These are phyloP conservation scores for Tipula lateralis DNA, from an alignment of 2,888 invertebrate genomes.

Conservation along the genomic window DNA sequence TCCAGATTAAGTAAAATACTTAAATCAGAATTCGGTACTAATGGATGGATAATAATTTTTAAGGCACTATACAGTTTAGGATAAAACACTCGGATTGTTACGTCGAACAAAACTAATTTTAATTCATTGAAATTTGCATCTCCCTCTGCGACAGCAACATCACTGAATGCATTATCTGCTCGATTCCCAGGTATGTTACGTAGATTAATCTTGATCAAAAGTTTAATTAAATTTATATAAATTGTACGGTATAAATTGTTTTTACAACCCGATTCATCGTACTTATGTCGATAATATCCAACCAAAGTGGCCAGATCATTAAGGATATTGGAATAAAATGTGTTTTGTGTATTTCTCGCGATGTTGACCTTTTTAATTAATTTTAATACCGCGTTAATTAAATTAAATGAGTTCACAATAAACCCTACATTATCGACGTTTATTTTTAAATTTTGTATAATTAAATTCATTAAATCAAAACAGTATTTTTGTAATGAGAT, in stretches of 20 bases:
- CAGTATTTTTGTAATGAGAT: background rate
- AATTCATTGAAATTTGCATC: conserved; percentile 33
- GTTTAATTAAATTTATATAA: background rate
- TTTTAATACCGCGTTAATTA: background rate
- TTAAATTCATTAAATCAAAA: background rate
- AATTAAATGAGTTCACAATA: background rate
- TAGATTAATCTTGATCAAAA: background rate
- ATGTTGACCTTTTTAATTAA: background rate
- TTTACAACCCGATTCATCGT: background rate
- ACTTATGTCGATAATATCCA: background rate
- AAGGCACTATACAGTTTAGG: conserved; percentile 35
- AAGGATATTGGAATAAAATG: background rate
- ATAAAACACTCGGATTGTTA: conserved; percentile 36
- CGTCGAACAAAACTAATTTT: conserved; percentile 37
- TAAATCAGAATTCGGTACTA: conserved; percentile 30
- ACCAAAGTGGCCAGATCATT: background rate
- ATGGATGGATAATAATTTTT: background rate
- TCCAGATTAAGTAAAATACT: conserved; percentile 36
- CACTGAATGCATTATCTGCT: background rate
- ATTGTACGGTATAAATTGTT: background rate
- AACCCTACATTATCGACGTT: background rate
- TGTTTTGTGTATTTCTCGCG: background rate
- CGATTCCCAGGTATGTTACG: background rate
- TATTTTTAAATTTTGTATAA: background rate
- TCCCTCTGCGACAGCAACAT: background rate